These are phyloP conservation scores for Sinotaia quadrata DNA, from an alignment of 2,888 invertebrate genomes.

Conservation along the genomic window DNA sequence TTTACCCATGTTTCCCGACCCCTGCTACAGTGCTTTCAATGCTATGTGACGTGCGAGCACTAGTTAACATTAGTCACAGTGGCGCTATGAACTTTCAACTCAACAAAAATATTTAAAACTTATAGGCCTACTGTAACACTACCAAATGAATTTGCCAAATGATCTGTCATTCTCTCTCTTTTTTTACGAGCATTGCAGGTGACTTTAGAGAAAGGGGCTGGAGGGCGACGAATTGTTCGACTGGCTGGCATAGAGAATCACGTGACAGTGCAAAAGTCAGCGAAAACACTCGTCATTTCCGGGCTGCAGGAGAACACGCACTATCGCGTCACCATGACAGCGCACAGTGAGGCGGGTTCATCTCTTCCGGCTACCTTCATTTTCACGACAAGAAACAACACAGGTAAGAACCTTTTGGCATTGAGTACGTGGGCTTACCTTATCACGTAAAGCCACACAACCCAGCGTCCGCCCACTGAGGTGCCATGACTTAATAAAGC, in stretches of 20 bases:
- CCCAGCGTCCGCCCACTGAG: too few relatives aligned
- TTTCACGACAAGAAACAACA: slow-evolving; percentile 15
- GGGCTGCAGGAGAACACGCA: slow-evolving; percentile 5
- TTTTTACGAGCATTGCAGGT: slow-evolving; percentile 2
- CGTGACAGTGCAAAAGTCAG: slow-evolving; percentile 12
- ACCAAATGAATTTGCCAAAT: background rate
- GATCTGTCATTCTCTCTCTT: too few relatives aligned
- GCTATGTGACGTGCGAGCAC: too few relatives aligned
- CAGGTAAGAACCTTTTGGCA: background rate
- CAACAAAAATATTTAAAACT: too few relatives aligned
- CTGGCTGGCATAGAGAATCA: slow-evolving; percentile 8
- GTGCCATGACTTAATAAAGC: too few relatives aligned
- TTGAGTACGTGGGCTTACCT: too few relatives aligned
- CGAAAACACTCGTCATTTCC: slow-evolving; percentile 22
- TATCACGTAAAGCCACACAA: too few relatives aligned
- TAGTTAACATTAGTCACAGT: too few relatives aligned
- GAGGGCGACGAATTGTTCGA: background rate
- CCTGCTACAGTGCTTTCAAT: too few relatives aligned
- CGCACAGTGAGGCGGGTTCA: slow-evolving; percentile 18
- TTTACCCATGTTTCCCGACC: too few relatives aligned
- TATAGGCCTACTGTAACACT: too few relatives aligned
- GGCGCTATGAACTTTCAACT: too few relatives aligned
- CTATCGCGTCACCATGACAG: slow-evolving; percentile 22
- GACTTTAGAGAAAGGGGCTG: background rate
- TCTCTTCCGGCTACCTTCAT: slow-evolving; percentile 14